Conservation (phyloP, 2,888 invertebrate genomes). For the Brenthis ino region DNA sequence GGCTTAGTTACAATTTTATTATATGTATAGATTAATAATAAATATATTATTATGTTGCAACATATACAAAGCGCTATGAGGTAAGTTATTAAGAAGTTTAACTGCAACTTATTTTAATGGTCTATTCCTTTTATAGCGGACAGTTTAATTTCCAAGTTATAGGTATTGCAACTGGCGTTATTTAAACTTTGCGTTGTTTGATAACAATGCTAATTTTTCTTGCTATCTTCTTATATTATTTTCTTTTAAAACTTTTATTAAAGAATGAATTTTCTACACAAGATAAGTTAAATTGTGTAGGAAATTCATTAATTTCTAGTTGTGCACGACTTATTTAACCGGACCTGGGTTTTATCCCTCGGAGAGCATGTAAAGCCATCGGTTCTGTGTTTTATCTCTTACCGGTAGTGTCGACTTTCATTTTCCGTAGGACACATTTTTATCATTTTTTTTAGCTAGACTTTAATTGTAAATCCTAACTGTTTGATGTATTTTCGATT, state of each 20-base stretch:
- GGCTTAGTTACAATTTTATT: too few species aligned
- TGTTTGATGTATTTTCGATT: too few species aligned
- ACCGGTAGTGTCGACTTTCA: too few species aligned
- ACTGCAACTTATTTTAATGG: conserved; percentile 43
- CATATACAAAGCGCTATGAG: conserved; percentile 22
- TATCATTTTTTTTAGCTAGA: too few species aligned
- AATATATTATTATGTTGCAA: not conserved
- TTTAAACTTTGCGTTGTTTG: conserved; percentile 30
- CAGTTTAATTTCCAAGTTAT: conserved; percentile 43
- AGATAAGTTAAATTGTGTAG: not conserved
- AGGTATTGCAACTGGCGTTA: conserved; percentile 33
- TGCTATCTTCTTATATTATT: conserved; percentile 13
- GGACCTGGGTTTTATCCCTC: too few species aligned
- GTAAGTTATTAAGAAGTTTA: conserved; percentile 38
- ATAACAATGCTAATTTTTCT: conserved; percentile 18
- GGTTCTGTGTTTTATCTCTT: too few species aligned
- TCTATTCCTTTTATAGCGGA: conserved; percentile 43
- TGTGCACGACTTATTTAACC: too few species aligned
- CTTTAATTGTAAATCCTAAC: too few species aligned
- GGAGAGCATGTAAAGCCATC: too few species aligned
- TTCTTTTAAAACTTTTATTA: conserved; percentile 1
- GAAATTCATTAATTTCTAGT: too few species aligned
- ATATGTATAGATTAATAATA: too few species aligned
- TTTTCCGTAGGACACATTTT: too few species aligned
- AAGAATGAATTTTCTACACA: not conserved